phyloP scores from a whole-genome alignment of 2,113 vertebrate species.

The Thymallus thymallus region DNA sequence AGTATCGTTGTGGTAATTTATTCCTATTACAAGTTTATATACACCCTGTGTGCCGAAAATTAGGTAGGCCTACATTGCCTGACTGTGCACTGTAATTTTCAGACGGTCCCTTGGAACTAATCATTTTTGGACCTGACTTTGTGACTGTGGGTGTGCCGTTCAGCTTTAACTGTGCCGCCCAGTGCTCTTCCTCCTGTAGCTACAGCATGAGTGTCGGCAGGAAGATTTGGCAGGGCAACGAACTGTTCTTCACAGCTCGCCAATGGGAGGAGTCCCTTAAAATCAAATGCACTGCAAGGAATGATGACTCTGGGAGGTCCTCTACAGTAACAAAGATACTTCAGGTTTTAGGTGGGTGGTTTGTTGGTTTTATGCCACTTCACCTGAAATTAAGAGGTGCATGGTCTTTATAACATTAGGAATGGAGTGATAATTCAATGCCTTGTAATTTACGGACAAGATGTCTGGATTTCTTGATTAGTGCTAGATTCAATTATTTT shows the following conservation, averaged over 20 bases:
- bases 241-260: slow-evolving; percentile 33
- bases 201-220: slow-evolving; percentile 46
- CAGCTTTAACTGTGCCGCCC: slow-evolving; percentile 28
- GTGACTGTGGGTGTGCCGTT: slow-evolving; percentile 55
- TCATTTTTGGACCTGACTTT: slow-evolving; percentile 32
- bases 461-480: neutral
- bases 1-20: no score
- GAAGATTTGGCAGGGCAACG: slow-evolving; percentile 12
- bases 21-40: no score
- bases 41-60: no score
- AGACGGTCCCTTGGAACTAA: slow-evolving; percentile 18
- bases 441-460: neutral
- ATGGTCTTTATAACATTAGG: neutral
- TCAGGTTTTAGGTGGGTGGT: slow-evolving; percentile 36
- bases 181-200: slow-evolving; percentile 27
- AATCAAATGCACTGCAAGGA: slow-evolving; percentile 33
- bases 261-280: slow-evolving; percentile 34
- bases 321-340: slow-evolving; percentile 26
- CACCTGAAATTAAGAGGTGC: neutral
- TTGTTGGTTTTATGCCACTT: neutral
- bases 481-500: no score
- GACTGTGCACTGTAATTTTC: slow-evolving; percentile 14
- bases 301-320: rapidly evolving
- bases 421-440: neutral
- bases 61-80: neutral